A percentile compares a stretch with the other conserved stretches of the same genome.
Conservation (phyloP, 2,113 vertebrate species). For the Oryzias woworae region DNA sequence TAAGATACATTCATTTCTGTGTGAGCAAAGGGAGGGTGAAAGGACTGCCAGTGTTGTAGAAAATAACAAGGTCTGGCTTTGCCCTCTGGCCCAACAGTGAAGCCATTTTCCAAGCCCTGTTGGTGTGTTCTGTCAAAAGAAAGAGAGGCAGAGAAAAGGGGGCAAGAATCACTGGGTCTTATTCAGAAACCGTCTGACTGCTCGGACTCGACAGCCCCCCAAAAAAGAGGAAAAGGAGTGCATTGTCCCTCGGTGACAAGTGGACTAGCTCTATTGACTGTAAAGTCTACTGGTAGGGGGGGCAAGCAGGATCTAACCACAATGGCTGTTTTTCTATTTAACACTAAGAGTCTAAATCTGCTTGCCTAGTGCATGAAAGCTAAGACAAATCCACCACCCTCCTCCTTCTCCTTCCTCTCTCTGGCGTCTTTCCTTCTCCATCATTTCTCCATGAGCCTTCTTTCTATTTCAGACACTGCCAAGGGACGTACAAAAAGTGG, state of each 20-base stretch:
- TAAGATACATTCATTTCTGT: conserved; percentile 67
- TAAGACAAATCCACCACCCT: conserved; percentile 58
- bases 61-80: conserved; percentile 64
- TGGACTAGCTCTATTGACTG: conserved; percentile 83
- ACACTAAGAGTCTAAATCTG: conserved; percentile 77
- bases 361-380: conserved; percentile 67
- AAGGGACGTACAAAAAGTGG: conserved; percentile 38
- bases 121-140: conserved; percentile 72
- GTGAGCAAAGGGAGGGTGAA: conserved; percentile 30
- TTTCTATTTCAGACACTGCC: conserved; percentile 55
- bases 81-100: conserved; percentile 68
- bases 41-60: conserved; percentile 47
- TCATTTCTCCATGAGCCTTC: conserved; percentile 28
- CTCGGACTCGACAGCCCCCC: conserved; percentile 68
- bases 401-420: conserved; percentile 22
- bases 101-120: conserved; percentile 75
- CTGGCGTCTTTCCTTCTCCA: conserved; percentile 22
- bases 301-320: conserved; percentile 51
- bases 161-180: conserved; percentile 74
- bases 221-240: conserved; percentile 71
- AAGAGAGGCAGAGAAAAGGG: conserved; percentile 67
- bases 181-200: conserved; percentile 76
- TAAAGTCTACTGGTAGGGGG: conserved; percentile 76
- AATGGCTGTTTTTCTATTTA: conserved; percentile 79
- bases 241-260: conserved; percentile 80